Evolutionary conservation across 2,113 vertebrate genomes (phyloP), one percentile per base, ranked within the genome.

Genomic region (Pseudopodoces humilis): DNA sequence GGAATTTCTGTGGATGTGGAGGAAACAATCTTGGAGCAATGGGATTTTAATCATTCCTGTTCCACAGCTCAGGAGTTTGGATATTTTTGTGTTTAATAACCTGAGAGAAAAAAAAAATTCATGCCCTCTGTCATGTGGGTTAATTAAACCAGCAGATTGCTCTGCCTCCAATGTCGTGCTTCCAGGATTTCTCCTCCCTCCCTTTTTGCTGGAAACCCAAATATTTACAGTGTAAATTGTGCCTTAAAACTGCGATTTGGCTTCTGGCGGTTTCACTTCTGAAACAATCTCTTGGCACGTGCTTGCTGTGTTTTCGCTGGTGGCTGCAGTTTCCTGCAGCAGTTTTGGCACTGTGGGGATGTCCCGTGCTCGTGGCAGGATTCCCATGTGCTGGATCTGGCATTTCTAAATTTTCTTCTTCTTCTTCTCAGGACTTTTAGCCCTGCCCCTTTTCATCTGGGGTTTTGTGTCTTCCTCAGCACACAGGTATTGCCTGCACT

Each of bases 181-280:
- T 81, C 68, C 78, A 46, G 47, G 35, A 27, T 79, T 92, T 83
- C 52, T 67, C n/a, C 49, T 83, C 64, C 37, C 49, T 76, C 64
- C 52, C 67, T 79, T 68, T 31, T 65, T 91, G 68, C 58, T 76
- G 17, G 46, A 89, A 31, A 82, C 58, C 77, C 62, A 67, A 88
- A 75, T 94, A 82, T 91, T 97, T 94, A 71, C 15, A 28, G 37
- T 76, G 49, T 53, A 58, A 91, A 89, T 82, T 64, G 43, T 50
- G 82, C 43, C 39, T 86, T 77, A 67, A 90, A 93, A 8, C 44
- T 55, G 50, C 39, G 15, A 27, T 84, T 69, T 86, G 81, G 81
- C 86, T 94, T 15, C 39, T 86, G 94, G 81, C 65, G 9, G 25
- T 75, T 78, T 44, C 30, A 28, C 23, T 92, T 69, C 47, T 80